Evolutionary conservation across 2,888 invertebrate species (phyloP), one percentile per base, ranked within the genome.

Genomic region (Eupithecia centaureata): DNA sequence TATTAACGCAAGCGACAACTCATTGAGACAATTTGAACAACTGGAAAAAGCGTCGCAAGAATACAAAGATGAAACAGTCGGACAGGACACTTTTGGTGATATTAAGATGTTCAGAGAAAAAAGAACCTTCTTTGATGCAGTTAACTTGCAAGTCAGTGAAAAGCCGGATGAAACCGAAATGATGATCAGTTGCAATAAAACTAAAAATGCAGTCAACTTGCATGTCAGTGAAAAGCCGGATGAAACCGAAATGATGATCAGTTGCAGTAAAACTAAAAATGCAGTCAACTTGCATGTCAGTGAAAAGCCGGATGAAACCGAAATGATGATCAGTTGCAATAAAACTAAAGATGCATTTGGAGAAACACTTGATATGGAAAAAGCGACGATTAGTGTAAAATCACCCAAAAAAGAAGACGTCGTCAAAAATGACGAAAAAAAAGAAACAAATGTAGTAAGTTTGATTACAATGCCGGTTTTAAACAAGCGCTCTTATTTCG

Each of bases 1-100:
- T 8, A 76, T 78, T 13, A 64, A 70, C 27, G 51, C 35, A 13
- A 83, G 79, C 64, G 83, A 90, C 47, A 82, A 74, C 63, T 92
- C 92, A 0, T 73, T 88, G 18, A 76, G 73, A 8, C 84, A 86
- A 57, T 89, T 89, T 71, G 89, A 89, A 68, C 79, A 82, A 30
- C 68, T 88, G 18, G 88, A 89, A 78, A 72, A 73, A 30, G 85
- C 81, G 33, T 69, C 83, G 2, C 79, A 80, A 18, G 66, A 66
- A 7, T 30, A 35, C 38, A 27, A 15, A 5, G 22, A 72, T 25
- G 64, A 56, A 25, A 8, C 68, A 42, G 65, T 77, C 15, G 67
- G 68, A 22, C 73, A 73, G 30, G 74, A 73, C 5, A 70, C 70
- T 33, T 83, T 86, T 62, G 68, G 73, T 13, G 74, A 82, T 42